Evolutionary conservation across 2,113 vertebrate species (phyloP).

Genomic region (Zootoca vivipara): DNA sequence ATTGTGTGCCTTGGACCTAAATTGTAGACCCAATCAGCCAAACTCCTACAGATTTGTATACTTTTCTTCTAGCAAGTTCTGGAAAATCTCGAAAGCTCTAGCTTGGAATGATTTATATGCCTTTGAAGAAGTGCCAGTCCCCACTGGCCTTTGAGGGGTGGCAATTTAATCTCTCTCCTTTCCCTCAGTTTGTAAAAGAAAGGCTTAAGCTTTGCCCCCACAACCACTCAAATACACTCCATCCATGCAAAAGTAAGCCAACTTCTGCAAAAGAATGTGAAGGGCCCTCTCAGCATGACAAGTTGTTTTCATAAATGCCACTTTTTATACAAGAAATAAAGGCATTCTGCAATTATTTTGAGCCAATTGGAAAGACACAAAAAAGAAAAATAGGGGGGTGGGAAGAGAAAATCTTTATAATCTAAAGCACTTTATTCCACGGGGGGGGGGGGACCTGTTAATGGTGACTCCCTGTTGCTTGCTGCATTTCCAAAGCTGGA

Average conservation of each 20-base stretch:
- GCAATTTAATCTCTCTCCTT: not conserved
- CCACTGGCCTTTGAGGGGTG: not conserved
- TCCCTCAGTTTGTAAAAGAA: constrained; percentile 1
- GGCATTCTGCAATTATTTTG: constrained; percentile 51
- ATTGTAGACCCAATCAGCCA: not conserved
- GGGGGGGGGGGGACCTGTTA: constrained; percentile 34
- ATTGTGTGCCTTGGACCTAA: not conserved
- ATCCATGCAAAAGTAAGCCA: not conserved
- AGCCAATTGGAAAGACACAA: constrained; percentile 12
- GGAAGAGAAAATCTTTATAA: constrained; percentile 39
- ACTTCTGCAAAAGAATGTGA: not conserved
- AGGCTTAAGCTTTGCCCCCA: not conserved
- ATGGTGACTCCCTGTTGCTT: constrained; percentile 16
- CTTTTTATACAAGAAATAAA: constrained; percentile 37
- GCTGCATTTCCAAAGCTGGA: constrained; percentile 9
- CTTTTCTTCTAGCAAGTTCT: not conserved
- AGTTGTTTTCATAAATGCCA: constrained; percentile 21
- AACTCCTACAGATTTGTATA: not conserved
- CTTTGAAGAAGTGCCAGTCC: not conserved
- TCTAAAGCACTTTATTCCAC: constrained; percentile 44
- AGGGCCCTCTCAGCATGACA: constrained; percentile 21
- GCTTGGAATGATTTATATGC: not conserved
- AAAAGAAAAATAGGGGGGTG: too few relatives aligned
- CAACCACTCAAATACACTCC: not conserved
- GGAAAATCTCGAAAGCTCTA: not conserved